phyloP scores from a whole-genome alignment of 2,888 invertebrate species.

The Therioaphis trifolii region DNA sequence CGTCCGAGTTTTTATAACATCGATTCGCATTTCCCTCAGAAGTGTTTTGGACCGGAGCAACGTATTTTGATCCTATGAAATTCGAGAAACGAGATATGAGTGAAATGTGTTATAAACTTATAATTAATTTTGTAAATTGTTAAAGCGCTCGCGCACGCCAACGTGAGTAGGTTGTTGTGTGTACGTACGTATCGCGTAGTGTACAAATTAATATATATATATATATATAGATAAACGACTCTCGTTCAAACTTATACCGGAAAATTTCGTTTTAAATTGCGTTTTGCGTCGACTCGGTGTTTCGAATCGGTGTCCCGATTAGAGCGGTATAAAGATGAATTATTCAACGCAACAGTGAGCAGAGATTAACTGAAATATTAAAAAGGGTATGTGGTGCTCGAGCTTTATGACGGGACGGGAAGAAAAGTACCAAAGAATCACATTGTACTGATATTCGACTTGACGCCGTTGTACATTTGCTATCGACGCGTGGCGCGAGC shows the following conservation, averaged over 20 bases:
- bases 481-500: neutral
- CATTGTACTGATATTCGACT: slow-evolving; percentile 8
- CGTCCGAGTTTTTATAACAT: too few species aligned
- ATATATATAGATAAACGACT: slow-evolving; percentile 18
- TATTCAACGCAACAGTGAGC: slow-evolving; percentile 5
- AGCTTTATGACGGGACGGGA: neutral
- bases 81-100: too few species aligned
- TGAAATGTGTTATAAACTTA: neutral
- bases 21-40: too few species aligned
- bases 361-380: slow-evolving; percentile 23
- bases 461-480: neutral
- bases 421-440: slow-evolving; percentile 1
- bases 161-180: too few species aligned
- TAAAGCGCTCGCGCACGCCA: neutral
- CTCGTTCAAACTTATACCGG: neutral
- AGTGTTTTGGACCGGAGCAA: too few species aligned
- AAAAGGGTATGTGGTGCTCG: neutral
- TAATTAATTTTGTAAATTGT: neutral
- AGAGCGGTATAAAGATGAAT: slow-evolving; percentile 14
- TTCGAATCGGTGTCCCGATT: slow-evolving; percentile 25
- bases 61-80: too few species aligned
- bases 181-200: too few species aligned
- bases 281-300: neutral
- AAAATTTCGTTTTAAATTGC: slow-evolving; percentile 1
- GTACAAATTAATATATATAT: too few species aligned